Evolutionary conservation across 2,888 invertebrate genomes (phyloP).

Genomic region (Diplolepis rosae): DNA sequence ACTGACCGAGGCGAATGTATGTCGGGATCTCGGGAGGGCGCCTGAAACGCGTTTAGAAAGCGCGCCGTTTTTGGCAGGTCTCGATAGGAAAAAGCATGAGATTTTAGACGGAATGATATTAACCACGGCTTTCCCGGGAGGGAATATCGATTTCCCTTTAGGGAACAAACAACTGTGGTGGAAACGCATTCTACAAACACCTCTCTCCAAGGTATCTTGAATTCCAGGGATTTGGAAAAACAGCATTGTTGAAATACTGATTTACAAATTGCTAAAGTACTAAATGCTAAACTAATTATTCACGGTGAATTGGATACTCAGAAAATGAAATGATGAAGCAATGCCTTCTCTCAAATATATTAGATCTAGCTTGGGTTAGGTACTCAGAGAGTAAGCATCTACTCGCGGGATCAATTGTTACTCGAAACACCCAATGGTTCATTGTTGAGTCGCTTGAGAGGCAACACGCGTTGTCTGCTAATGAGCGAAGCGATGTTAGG

Average conservation of each 20-base stretch:
- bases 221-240: neutral
- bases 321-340: too few species aligned
- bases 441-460: constrained; percentile 32
- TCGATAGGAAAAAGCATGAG: neutral
- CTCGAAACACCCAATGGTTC: constrained; percentile 14
- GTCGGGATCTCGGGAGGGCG: constrained; percentile 22
- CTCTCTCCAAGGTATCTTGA: neutral
- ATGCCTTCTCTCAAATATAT: neutral
- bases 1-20: constrained; percentile 45
- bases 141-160: constrained; percentile 47
- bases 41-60: neutral
- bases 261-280: neutral
- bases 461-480: constrained; percentile 29
- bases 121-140: constrained; percentile 21
- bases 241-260: neutral
- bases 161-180: constrained; percentile 39
- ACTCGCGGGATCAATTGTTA: constrained; percentile 17
- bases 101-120: constrained; percentile 31
- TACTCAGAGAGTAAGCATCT: neutral
- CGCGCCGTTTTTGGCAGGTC: constrained; percentile 8
- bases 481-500: constrained; percentile 29
- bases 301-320: too few species aligned
- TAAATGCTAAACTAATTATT: too few species aligned
- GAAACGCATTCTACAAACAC: constrained; percentile 18
- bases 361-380: neutral